Percentiles rank a stretch among this genome's conserved stretches.
Conservation (phyloP, 2,113 vertebrate genomes). For the Mesocricetus auratus region DNA sequence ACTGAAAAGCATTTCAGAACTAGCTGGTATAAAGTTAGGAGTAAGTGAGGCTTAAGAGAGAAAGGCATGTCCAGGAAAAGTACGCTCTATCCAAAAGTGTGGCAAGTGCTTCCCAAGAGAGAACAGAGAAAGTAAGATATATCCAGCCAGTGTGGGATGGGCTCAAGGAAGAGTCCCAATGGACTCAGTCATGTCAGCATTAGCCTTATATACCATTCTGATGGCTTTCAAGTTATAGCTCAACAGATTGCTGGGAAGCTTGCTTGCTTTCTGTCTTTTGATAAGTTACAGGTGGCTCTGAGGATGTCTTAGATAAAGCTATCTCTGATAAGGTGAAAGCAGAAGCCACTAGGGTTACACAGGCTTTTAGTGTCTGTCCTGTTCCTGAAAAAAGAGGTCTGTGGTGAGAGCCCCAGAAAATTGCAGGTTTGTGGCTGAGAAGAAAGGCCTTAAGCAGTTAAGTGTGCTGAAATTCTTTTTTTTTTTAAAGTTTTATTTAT, state of each 20-base stretch:
- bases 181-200: neutral
- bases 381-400: neutral
- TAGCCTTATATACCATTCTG: neutral
- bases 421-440: neutral
- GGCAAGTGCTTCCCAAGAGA: neutral
- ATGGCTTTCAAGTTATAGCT: neutral
- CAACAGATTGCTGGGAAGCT: neutral
- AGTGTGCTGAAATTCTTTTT: neutral
- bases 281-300: neutral
- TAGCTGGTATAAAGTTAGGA: neutral
- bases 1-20: neutral
- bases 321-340: neutral
- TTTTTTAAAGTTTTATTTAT: too few species aligned
- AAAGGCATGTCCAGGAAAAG: neutral
- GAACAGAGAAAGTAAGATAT: neutral
- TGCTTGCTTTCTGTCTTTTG: neutral
- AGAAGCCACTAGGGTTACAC: neutral
- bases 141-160: neutral
- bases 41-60: neutral
- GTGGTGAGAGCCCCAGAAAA: neutral
- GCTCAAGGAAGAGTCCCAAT: neutral
- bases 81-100: neutral
- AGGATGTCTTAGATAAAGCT: fast-evolving
- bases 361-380: neutral
- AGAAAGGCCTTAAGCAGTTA: neutral